A percentile compares a stretch with the other conserved stretches of the same genome.
Conservation (phyloP, 2,888 invertebrate species). For the Pherbina coryleti region DNA sequence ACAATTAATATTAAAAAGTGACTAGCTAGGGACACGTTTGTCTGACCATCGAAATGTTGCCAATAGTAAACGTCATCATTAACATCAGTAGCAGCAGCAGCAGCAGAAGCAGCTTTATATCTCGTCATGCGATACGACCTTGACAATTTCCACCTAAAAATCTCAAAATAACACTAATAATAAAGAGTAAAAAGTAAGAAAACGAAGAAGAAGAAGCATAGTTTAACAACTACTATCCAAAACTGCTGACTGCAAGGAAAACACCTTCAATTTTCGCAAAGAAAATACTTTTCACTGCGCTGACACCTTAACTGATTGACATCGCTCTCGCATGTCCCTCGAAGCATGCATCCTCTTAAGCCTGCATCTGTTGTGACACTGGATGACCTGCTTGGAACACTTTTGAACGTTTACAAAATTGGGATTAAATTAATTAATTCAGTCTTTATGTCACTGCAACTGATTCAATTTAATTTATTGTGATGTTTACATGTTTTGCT, state of each 20-base stretch:
- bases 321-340: conserved; percentile 4
- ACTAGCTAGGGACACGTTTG: conserved; percentile 1
- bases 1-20: not conserved
- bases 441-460: too few relatives aligned
- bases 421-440: too few relatives aligned
- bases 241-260: not conserved
- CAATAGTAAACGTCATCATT: not conserved
- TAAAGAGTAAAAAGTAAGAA: not conserved
- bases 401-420: too few relatives aligned
- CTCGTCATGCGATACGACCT: conserved; percentile 16
- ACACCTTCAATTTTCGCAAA: not conserved
- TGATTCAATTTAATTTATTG: too few relatives aligned
- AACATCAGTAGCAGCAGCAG: not conserved
- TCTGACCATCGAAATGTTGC: not conserved
- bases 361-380: too few relatives aligned
- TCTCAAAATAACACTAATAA: not conserved
- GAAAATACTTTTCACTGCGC: not conserved
- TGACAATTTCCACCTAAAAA: conserved; percentile 16
- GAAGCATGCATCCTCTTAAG: not conserved
- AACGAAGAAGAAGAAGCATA: not conserved
- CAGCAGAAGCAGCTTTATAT: not conserved
- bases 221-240: too few relatives aligned
- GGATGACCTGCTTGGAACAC: too few relatives aligned
- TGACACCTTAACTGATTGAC: conserved; percentile 21
- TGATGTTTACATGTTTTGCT: too few relatives aligned